Base-by-base conservation (phyloP, 2,797 vertebrate genomes). In the Aselliscus stoliczkanus region DNA sequence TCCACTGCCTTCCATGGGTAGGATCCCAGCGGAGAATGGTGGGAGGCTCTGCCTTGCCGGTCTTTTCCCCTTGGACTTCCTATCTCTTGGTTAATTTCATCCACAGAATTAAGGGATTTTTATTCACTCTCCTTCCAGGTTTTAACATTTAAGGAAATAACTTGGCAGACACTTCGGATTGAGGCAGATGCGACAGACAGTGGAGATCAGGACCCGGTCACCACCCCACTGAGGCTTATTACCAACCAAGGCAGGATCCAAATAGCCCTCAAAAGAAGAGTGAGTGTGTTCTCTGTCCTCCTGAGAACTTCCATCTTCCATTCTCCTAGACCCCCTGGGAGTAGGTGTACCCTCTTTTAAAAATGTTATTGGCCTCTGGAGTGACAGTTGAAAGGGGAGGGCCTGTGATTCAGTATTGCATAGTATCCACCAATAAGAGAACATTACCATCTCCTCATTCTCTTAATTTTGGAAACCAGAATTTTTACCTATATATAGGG, bases 111-210 rank as follows among this genome's bases (percentile, higher is more conserved):
- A 80, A 92, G 37, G 23, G 31, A 37, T 34, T 87, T 87, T 85
- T 83, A n/a, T 54, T 69, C 77, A 95, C 9, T 96, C 34, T 64
- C 37, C 92, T 97, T 89, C 52, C 97, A 99, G 99, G 99, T 99
- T 97, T 97, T 99, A 97, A 99, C 99, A 0, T 99, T 99, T 98
- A 99, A 99, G 98, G 99, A 99, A 98, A 99, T 99, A 92, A 99
- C 99, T 97, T 99, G 99, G 99, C 99, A 99, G 98, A 99, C 99
- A 70, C 98, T 99, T 90, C 98, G 99, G n/a, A 99, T 99, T 83
- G 99, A 99, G 97, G 99, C 99, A 7, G 99, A 99, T 94, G 99
- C 99, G 56, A 99, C 99, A 0, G 99, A 99, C 95, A 99, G 98
- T 31, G 99, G 99, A 1, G 99, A 99, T 81, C 99, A 99, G 98